These are phyloP conservation scores for Apodemia zela DNA, from an alignment of 2,888 invertebrate species.

Conservation along the genomic window DNA sequence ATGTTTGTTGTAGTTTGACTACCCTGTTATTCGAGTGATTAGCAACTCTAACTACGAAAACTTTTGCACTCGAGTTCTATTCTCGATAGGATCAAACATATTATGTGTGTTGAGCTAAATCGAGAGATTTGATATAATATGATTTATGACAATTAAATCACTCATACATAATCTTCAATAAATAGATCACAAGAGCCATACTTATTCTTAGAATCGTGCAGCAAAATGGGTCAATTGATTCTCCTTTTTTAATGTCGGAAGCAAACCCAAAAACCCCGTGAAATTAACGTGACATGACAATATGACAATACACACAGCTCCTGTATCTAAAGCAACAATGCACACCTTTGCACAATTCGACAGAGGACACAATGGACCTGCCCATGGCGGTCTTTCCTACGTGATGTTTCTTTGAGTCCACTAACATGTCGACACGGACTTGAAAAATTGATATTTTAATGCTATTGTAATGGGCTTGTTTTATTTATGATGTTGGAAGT, in stretches of 20 bases:
- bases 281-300: not conserved
- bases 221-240: too few relatives aligned
- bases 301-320: not conserved
- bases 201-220: too few relatives aligned
- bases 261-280: not conserved
- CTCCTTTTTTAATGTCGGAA: not conserved
- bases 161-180: too few relatives aligned
- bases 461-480: not conserved
- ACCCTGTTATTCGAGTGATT: too few relatives aligned
- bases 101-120: too few relatives aligned
- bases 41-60: too few relatives aligned
- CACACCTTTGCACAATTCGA: not conserved
- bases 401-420: slow-evolving; percentile 4
- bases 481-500: not conserved
- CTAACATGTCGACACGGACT: not conserved
- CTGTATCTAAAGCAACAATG: not conserved
- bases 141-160: too few relatives aligned
- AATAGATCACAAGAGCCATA: too few relatives aligned
- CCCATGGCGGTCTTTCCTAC: slow-evolving; percentile 4
- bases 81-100: too few relatives aligned
- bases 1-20: too few relatives aligned
- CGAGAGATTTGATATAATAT: too few relatives aligned
- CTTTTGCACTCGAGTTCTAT: too few relatives aligned
- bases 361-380: not conserved
- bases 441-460: slow-evolving; percentile 1